phyloP scores from a whole-genome alignment of 53 echinoderm and acorn worm species.

The Apostichopus leukothele region DNA sequence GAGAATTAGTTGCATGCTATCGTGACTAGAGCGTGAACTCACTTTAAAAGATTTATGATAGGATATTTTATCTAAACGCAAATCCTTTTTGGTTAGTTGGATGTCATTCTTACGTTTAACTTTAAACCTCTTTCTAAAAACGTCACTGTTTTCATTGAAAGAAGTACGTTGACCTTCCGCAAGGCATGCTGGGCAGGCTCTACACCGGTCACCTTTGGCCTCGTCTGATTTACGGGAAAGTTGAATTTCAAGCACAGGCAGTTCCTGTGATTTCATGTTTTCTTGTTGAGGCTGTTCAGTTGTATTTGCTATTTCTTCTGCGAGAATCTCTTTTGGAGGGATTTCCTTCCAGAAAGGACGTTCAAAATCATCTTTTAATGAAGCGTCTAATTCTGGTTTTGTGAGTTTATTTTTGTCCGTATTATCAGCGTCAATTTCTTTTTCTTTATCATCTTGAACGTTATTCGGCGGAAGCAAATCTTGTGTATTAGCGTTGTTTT shows the following conservation, averaged over 20 bases:
- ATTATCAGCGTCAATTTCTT: no score
- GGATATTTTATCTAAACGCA: slow-evolving; percentile 38
- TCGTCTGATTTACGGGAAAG: not conserved
- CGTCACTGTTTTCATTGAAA: not conserved
- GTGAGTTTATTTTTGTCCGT: no score
- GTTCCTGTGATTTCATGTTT: not conserved
- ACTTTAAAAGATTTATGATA: slow-evolving; percentile 68
- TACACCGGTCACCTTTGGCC: not conserved
- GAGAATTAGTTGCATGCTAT: slow-evolving; percentile 53
- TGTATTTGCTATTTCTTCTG: not conserved
- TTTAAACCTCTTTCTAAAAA: not conserved
- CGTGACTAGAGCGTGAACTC: not conserved
- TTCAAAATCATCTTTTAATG: no score
- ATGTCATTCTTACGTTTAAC: not conserved
- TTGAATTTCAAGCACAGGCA: slow-evolving; percentile 8
- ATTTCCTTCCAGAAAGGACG: not conserved
- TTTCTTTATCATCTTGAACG: no score
- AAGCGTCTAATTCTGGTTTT: no score
- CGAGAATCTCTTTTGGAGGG: not conserved
- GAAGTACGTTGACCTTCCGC: slow-evolving; percentile 1
- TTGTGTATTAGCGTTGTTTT: no score
- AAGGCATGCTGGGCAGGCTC: not conserved
- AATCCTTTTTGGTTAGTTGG: slow-evolving; percentile 22
- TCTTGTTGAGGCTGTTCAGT: not conserved
- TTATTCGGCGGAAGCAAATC: no score